Evolutionary conservation across 1,140 invertebrate species (phyloP), one percentile per base, ranked within the genome.

Genomic region (Drosophila orena): DNA sequence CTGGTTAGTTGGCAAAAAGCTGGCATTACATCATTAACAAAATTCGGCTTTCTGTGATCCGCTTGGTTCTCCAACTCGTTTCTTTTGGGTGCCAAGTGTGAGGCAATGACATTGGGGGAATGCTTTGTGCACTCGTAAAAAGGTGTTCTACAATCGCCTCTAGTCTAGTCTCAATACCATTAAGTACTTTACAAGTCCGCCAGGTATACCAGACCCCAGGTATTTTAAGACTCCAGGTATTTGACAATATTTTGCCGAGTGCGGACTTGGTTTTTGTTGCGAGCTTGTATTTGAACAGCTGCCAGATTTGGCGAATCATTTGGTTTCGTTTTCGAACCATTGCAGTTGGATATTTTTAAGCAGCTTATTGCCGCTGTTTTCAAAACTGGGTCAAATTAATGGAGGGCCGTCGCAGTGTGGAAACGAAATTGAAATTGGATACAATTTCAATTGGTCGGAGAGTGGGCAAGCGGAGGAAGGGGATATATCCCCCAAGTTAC

Each of bases 351-450:
- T 43, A 50, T 46, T 84, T 56, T 53, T 88, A 86, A 86, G 81
- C 83, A 8, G 83, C 78, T 86, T 86, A 76, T 52, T 43, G 71
- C 75, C 76, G 65, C 54, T 58, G 50, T 54, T 73, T 54, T 73
- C 8, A 49, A 64, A 80, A 81, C 75, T 86, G 66, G 78, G 78
- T 79, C 83, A 86, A 79, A 76, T 65, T 74, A 85, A 85, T 85
- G 59, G 75, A 79, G 73, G 53, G 56, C 35, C 49, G 68, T 49
- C 34, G 65, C 54, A 80, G 72, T 81, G 78, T 70, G 49, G 64
- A 81, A 86, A 66, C 79, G 57, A 71, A 81, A 81, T 60, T 70
- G 79, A 88, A 88, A 83, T 79, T 79, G 66, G 61, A 88, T 88
- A 76, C 70, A 59, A 55, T 61, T 76, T 57, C 64, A 86, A 88